phyloP scores from a whole-genome alignment of 2,797 vertebrate species.

The Anabacerthia variegaticeps region DNA sequence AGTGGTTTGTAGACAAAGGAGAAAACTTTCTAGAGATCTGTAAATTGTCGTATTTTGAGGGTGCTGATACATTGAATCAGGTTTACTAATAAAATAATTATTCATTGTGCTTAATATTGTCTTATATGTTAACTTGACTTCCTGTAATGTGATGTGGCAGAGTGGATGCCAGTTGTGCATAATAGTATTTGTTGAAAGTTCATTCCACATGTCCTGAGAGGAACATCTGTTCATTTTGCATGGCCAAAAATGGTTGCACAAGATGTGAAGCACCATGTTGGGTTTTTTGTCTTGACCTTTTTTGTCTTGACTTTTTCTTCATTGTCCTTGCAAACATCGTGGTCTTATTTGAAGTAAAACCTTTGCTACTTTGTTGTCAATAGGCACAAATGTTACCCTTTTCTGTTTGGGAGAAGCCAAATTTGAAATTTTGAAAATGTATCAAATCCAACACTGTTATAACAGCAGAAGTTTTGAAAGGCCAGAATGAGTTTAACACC shows the following conservation, averaged over 20 bases:
- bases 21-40: background rate
- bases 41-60: background rate
- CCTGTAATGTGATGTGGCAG: background rate
- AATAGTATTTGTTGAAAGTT: background rate
- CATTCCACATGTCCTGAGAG: background rate
- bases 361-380: background rate
- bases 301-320: background rate
- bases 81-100: background rate
- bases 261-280: background rate
- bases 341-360: background rate
- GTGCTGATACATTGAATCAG: background rate
- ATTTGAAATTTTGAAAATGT: background rate
- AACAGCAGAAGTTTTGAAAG: background rate
- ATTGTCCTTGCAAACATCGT: accelerated
- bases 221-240: background rate
- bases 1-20: background rate
- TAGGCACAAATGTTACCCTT: background rate
- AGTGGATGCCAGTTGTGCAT: background rate
- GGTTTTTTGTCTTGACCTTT: background rate
- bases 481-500: background rate
- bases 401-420: background rate
- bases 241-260: background rate
- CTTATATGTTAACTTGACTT: background rate
- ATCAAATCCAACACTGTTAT: background rate
- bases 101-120: background rate